These are phyloP conservation scores for Verasper variegatus DNA, from an alignment of 2,113 vertebrate species.

Conservation along the genomic window DNA sequence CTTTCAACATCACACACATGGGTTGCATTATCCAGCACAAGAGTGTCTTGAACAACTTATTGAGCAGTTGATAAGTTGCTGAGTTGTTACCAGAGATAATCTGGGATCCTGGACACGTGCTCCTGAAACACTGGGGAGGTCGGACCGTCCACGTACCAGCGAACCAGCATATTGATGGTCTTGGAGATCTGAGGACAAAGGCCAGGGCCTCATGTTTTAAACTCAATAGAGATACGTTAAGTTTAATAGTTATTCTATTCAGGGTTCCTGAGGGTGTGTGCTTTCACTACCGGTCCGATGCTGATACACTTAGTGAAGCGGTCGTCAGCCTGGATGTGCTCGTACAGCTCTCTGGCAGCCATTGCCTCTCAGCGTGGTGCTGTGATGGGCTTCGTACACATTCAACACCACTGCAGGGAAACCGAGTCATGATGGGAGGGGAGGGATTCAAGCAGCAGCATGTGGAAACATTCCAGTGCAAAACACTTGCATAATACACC, in stretches of 20 bases:
- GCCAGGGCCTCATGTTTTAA: not conserved
- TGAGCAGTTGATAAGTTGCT: not conserved
- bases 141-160: constrained; percentile 90
- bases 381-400: constrained; percentile 90
- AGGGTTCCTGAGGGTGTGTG: not conserved
- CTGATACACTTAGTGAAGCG: constrained; percentile 93
- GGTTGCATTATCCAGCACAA: not conserved
- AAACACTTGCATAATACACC: not conserved
- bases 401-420: constrained; percentile 86
- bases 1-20: not conserved
- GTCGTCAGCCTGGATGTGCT: constrained; percentile 93
- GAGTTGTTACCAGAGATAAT: constrained; percentile 90
- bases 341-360: constrained; percentile 84
- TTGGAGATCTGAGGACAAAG: constrained; percentile 89
- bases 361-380: constrained; percentile 78
- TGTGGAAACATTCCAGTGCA: not conserved
- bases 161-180: constrained; percentile 94
- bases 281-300: constrained; percentile 88
- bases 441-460: not conserved
- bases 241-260: no score
- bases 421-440: constrained; percentile 6
- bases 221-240: no score
- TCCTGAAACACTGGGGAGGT: constrained; percentile 87
- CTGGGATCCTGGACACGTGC: constrained; percentile 91
- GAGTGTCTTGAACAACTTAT: not conserved